A percentile compares a stretch with the other conserved stretches of the same genome.
Evolutionary conservation across 2,113 vertebrate genomes (phyloP).

Genomic region (Crotalus tigris): DNA sequence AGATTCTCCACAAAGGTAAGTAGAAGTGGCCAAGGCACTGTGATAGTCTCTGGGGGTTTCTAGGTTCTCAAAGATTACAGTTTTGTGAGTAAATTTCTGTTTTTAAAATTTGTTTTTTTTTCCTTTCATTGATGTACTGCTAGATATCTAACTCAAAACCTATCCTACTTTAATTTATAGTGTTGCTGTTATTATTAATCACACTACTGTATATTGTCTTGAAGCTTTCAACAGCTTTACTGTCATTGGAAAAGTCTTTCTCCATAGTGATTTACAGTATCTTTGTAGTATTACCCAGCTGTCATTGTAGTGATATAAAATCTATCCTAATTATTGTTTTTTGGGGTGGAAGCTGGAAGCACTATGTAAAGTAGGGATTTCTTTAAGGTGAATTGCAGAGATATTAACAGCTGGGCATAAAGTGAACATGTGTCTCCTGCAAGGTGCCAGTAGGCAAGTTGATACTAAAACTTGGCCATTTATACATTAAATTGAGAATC

Average conservation of each 20-base stretch:
- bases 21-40: too few species aligned
- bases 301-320: not conserved
- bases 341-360: not conserved
- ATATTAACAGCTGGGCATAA: too few species aligned
- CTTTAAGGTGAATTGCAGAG: too few species aligned
- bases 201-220: too few species aligned
- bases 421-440: too few species aligned
- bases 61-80: not conserved
- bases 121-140: too few species aligned
- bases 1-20: constrained; percentile 86
- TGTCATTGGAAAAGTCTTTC: not conserved
- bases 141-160: not conserved
- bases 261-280: not conserved
- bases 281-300: not conserved
- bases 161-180: not conserved
- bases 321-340: not conserved
- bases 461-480: too few species aligned
- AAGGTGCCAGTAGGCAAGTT: too few species aligned
- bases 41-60: not conserved
- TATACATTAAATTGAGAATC: too few species aligned
- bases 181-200: not conserved
- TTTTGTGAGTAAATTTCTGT: not conserved
- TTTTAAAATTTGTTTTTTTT: not conserved
- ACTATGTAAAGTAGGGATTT: too few species aligned
- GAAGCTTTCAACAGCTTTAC: not conserved